Conservation (phyloP, 2,888 invertebrate genomes). For the Oligia latruncula region DNA sequence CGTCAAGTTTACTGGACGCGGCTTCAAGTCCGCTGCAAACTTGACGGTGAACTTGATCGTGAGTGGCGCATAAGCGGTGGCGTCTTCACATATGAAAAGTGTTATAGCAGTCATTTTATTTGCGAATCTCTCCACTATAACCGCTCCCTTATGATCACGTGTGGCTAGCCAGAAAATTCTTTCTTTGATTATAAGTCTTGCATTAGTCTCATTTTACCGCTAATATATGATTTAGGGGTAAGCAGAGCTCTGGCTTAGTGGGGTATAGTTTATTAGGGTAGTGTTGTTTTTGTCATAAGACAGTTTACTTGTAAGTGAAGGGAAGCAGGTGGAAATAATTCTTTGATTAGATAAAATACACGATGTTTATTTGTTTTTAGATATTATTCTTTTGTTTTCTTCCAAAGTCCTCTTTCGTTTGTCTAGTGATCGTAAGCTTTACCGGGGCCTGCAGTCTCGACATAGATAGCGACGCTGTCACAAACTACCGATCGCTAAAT, state of each 20-base stretch:
- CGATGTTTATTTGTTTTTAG: conserved; percentile 3
- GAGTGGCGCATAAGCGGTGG: too few species aligned
- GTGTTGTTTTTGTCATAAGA: conserved; percentile 51
- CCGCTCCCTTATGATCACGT: conserved; percentile 72
- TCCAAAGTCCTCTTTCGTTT: background rate
- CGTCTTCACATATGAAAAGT: too few species aligned
- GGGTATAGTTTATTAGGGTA: conserved; percentile 71
- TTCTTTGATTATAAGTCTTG: conserved; percentile 88
- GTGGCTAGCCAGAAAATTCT: conserved; percentile 83
- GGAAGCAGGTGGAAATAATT: conserved; percentile 58
- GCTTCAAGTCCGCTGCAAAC: too few species aligned
- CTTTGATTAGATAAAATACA: conserved; percentile 25
- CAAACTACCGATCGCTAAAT: too few species aligned
- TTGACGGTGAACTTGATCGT: too few species aligned
- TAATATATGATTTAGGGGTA: conserved; percentile 89
- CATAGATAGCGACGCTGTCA: too few species aligned
- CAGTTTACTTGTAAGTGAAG: conserved; percentile 27
- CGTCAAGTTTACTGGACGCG: too few species aligned
- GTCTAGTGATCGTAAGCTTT: background rate
- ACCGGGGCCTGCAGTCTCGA: too few species aligned
- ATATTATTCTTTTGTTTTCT: background rate
- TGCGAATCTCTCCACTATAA: conserved; percentile 19
- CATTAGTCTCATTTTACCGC: conserved; percentile 88
- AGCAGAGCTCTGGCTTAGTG: conserved; percentile 67
- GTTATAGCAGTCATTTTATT: background rate